These are phyloP conservation scores for Nestor notabilis DNA, from an alignment of 2,113 vertebrate species.

Conservation along the genomic window DNA sequence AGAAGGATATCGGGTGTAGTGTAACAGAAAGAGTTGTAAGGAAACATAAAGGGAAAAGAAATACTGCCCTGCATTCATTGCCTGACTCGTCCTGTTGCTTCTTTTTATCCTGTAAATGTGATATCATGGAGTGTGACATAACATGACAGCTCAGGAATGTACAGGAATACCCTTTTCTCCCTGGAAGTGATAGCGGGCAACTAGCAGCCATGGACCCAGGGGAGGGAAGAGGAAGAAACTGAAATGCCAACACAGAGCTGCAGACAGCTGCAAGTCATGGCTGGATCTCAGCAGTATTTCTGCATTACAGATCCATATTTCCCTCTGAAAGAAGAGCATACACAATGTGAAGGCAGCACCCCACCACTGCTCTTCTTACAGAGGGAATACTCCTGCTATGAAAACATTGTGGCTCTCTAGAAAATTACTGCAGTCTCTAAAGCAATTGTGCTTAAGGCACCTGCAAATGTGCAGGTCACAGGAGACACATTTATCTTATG, in stretches of 20 bases:
- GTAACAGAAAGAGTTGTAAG: not conserved
- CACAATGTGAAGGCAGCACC: not conserved
- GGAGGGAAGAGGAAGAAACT: not conserved
- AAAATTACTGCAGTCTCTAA: not conserved
- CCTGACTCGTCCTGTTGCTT: slow-evolving; percentile 37
- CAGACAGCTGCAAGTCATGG: not conserved
- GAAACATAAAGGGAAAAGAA: slow-evolving; percentile 11
- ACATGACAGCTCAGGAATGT: slow-evolving; percentile 31
- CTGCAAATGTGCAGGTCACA: not conserved
- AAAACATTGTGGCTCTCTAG: not conserved
- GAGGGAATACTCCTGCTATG: not conserved
- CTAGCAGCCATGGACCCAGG: not conserved
- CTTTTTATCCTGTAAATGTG: slow-evolving; percentile 26
- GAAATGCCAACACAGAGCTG: not conserved
- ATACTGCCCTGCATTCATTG: not conserved
- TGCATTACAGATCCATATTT: not conserved
- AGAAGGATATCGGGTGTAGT: not conserved
- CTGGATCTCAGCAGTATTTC: not conserved
- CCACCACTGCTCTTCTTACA: not conserved
- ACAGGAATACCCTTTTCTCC: slow-evolving; percentile 22
- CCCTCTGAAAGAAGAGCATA: not conserved
- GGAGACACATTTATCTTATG: not conserved
- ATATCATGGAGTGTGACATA: slow-evolving; percentile 22
- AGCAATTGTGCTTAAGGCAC: not conserved
- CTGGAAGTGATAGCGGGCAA: slow-evolving; percentile 8